These are phyloP conservation scores for Caenorhabditis macrosperma DNA, from an alignment of 2,888 invertebrate genomes.

Conservation along the genomic window DNA sequence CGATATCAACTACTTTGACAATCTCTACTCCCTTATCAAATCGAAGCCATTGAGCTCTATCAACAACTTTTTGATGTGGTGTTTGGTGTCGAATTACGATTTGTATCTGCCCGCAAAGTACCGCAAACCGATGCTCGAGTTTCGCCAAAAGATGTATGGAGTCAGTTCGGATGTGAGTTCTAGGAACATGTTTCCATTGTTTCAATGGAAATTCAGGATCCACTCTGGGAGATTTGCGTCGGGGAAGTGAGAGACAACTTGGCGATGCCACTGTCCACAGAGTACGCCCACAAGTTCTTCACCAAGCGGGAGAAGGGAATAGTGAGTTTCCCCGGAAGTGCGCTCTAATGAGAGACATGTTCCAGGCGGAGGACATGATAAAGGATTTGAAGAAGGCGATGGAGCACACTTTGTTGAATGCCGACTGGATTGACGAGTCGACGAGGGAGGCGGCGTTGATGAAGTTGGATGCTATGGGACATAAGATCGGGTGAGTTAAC, in stretches of 20 bases:
- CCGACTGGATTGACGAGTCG: constrained; percentile 77
- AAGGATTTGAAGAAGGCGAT: constrained; percentile 68
- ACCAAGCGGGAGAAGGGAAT: constrained; percentile 51
- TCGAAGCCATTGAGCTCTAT: constrained; percentile 64
- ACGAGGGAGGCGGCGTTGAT: constrained; percentile 71
- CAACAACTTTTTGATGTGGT: constrained; percentile 76
- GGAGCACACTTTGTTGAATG: constrained; percentile 70
- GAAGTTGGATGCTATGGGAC: constrained; percentile 72
- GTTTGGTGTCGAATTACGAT: constrained; percentile 67
- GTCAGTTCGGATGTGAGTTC: constrained; percentile 57
- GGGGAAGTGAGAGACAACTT: constrained; percentile 70
- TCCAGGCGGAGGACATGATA: constrained; percentile 70
- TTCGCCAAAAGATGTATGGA: constrained; percentile 65
- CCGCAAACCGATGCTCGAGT: constrained; percentile 65
- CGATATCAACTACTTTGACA: constrained; percentile 70
- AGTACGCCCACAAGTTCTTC: constrained; percentile 70
- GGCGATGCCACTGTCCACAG: constrained; percentile 71
- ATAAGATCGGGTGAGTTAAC: constrained; percentile 68
- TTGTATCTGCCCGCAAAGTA: constrained; percentile 69
- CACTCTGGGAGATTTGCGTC: constrained; percentile 73
- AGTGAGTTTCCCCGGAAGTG: constrained; percentile 29
- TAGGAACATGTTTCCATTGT: too few species aligned
- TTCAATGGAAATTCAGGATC: constrained; percentile 20
- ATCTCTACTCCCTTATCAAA: constrained; percentile 62
- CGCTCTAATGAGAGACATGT: neutral